These are phyloP conservation scores for Vultur gryphus DNA, from an alignment of 2,797 vertebrate genomes.

Conservation along the genomic window DNA sequence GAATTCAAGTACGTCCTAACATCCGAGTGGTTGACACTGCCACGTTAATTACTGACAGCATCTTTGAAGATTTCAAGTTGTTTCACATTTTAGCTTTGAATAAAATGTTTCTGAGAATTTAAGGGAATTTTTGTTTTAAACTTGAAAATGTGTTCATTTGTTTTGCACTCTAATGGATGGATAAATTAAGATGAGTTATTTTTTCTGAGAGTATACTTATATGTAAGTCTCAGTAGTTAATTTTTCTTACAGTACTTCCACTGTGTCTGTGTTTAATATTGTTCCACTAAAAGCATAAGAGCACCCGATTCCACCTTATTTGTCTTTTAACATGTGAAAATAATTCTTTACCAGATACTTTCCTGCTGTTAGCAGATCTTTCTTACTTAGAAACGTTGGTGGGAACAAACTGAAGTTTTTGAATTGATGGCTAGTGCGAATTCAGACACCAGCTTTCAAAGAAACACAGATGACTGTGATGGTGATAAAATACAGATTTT, in stretches of 20 bases:
- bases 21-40: neutral
- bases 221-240: neutral
- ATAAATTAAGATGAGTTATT: neutral
- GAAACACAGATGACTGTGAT: neutral
- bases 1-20: fast-evolving
- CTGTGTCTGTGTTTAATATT: neutral
- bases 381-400: neutral
- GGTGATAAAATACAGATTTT: neutral
- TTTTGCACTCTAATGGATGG: neutral
- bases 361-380: neutral
- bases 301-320: neutral
- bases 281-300: neutral
- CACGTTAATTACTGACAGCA: neutral
- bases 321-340: neutral
- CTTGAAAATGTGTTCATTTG: neutral
- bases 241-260: neutral
- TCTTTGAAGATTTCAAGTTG: neutral
- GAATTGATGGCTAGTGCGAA: neutral
- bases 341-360: neutral
- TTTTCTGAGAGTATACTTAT: neutral
- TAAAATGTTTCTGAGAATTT: neutral
- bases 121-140: neutral
- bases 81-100: neutral
- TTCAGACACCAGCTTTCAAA: neutral
- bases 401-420: neutral